These are phyloP conservation scores for Drosophila bunnanda DNA, from an alignment of 2,888 invertebrate genomes.

Conservation along the genomic window DNA sequence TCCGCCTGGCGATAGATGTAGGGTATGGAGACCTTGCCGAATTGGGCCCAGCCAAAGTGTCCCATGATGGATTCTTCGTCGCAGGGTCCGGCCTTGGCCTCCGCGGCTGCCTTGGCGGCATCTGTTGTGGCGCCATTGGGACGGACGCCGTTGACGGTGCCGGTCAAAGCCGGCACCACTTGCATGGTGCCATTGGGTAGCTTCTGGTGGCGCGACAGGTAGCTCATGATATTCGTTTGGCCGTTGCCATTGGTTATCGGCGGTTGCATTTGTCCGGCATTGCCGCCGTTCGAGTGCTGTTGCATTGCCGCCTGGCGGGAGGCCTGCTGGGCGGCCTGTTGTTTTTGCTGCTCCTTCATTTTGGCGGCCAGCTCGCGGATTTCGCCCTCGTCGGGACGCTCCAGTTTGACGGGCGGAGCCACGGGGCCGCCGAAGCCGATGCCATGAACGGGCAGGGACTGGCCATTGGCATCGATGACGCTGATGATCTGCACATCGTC, in stretches of 20 bases:
- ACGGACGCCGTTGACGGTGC: conserved; percentile 58
- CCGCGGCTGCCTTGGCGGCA: conserved; percentile 12
- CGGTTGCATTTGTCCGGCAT: conserved; percentile 57
- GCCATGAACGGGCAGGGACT: conserved; percentile 81
- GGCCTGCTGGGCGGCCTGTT: conserved; percentile 82
- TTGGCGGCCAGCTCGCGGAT: conserved; percentile 94
- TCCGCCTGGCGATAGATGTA: conserved; percentile 93
- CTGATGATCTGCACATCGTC: conserved; percentile 80
- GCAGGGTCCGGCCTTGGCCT: conserved; percentile 72
- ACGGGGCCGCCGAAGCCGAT: conserved; percentile 79
- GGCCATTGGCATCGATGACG: conserved; percentile 83
- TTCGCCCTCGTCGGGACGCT: conserved; percentile 91
- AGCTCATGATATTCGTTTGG: conserved; percentile 88
- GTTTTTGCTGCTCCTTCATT: conserved; percentile 92
- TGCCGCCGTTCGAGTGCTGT: conserved; percentile 64
- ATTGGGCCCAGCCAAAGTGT: conserved; percentile 95
- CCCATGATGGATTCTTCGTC: conserved; percentile 92
- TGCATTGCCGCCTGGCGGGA: conserved; percentile 71
- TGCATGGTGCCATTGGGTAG: conserved; percentile 77
- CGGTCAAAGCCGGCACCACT: conserved; percentile 60
- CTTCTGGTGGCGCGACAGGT: conserved; percentile 85
- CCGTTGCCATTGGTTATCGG: conserved; percentile 78
- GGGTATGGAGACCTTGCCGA: conserved; percentile 94
- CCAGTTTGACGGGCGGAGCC: conserved; percentile 82
- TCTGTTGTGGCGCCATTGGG: conserved; percentile 81